Percentiles rank a stretch among this genome's conserved stretches.
These are phyloP conservation scores for Alectura lathami DNA, from an alignment of 2,113 vertebrate genomes.

Conservation along the genomic window DNA sequence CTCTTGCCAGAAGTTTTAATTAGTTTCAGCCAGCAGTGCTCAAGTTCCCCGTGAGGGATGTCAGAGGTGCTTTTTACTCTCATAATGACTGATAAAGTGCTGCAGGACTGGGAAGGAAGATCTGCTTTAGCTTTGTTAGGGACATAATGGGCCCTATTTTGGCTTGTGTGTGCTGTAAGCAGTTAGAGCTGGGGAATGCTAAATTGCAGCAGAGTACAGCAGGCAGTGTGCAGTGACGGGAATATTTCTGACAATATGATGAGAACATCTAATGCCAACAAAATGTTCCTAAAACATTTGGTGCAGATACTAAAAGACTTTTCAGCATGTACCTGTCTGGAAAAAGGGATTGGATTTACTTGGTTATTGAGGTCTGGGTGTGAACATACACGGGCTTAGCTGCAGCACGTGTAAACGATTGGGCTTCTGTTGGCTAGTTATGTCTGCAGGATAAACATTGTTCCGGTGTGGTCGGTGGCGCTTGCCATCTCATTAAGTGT, in stretches of 20 bases:
- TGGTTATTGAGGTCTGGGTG: neutral
- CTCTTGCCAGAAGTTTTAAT: neutral
- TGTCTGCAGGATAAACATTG: neutral
- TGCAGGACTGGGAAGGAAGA: neutral
- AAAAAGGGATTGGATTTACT: neutral
- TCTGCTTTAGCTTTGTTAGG: neutral
- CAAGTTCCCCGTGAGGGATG: neutral
- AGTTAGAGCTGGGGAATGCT: neutral
- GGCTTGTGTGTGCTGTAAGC: neutral
- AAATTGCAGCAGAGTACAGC: neutral
- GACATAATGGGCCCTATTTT: neutral
- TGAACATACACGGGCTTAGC: neutral
- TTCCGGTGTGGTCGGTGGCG: neutral
- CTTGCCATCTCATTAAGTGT: neutral
- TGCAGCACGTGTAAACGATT: neutral
- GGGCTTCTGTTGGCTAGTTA: neutral
- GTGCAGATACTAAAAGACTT: neutral
- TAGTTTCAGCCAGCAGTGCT: neutral
- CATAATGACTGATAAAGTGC: neutral
- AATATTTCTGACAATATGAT: neutral
- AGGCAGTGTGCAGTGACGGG: neutral
- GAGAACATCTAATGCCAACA: neutral
- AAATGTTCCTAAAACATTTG: neutral
- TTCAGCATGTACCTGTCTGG: neutral
- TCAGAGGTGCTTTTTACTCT: neutral